These are phyloP conservation scores for Clusia tigrina DNA, from an alignment of 2,888 invertebrate genomes.

Conservation along the genomic window DNA sequence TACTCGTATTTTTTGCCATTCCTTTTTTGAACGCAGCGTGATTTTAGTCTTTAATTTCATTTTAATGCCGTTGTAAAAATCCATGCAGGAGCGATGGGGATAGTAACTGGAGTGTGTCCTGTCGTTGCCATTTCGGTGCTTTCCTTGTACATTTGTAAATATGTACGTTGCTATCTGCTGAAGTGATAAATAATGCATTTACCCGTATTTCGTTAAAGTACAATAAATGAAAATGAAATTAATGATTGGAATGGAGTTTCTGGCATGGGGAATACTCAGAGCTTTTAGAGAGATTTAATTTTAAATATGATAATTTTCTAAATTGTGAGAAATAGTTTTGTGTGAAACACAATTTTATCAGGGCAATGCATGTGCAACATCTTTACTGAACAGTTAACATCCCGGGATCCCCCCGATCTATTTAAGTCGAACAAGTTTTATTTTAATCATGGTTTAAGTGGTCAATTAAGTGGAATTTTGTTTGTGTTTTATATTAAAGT, in stretches of 20 bases:
- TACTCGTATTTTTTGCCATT: conserved; percentile 1
- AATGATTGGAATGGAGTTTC: conserved; percentile 41
- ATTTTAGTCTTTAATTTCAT: conserved; percentile 40
- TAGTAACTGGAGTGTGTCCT: background rate
- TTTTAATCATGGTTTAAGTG: no score
- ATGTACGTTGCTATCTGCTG: background rate
- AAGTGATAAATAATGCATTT: conserved; percentile 34
- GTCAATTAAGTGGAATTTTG: no score
- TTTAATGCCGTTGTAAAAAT: conserved; percentile 42
- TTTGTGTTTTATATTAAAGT: no score
- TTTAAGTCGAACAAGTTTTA: no score
- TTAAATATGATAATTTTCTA: no score
- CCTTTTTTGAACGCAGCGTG: conserved; percentile 24
- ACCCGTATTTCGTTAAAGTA: conserved; percentile 29
- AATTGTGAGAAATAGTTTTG: no score
- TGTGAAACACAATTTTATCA: no score
- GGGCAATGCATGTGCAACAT: no score
- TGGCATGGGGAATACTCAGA: no score
- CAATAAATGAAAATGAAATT: conserved; percentile 38
- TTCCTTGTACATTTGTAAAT: conserved; percentile 2
- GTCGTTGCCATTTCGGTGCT: conserved; percentile 11
- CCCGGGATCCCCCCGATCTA: no score
- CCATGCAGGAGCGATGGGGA: conserved; percentile 29
- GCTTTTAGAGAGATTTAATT: no score
- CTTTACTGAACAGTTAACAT: no score